Conservation (phyloP, 1,140 invertebrate species). For the Pseudomyrmex concolor region DNA sequence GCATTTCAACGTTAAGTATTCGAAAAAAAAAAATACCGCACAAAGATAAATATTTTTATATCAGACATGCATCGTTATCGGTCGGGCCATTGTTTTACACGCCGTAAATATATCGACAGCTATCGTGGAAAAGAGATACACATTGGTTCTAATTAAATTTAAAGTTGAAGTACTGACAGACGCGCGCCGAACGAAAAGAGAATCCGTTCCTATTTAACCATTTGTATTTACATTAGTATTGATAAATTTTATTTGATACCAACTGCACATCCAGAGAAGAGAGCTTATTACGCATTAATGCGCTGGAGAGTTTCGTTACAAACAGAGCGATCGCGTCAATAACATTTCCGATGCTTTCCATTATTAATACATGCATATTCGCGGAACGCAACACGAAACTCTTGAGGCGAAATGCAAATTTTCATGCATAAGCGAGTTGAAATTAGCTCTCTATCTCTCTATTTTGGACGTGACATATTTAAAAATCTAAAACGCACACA, state of each 20-base stretch:
- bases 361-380: slow-evolving; percentile 14
- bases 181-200: slow-evolving; percentile 23
- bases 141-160: slow-evolving; percentile 65
- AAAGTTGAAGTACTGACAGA: slow-evolving; percentile 60
- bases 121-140: not conserved
- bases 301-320: not conserved
- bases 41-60: slow-evolving; percentile 36
- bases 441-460: not conserved
- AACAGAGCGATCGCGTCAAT: not conserved
- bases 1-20: not conserved
- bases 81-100: slow-evolving; percentile 32
- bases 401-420: not conserved
- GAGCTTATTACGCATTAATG: slow-evolving; percentile 22
- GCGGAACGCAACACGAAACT: not conserved
- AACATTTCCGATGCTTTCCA: not conserved
- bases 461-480: not conserved
- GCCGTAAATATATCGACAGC: slow-evolving; percentile 65
- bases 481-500: not conserved
- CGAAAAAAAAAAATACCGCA: not conserved
- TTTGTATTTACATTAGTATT: not conserved
- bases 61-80: slow-evolving; percentile 21
- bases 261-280: too few relatives aligned
- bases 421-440: not conserved
- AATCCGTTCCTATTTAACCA: not conserved
- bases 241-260: slow-evolving; percentile 27